Conservation (phyloP, 2,888 invertebrate species). For the Apotomis betuletana region DNA sequence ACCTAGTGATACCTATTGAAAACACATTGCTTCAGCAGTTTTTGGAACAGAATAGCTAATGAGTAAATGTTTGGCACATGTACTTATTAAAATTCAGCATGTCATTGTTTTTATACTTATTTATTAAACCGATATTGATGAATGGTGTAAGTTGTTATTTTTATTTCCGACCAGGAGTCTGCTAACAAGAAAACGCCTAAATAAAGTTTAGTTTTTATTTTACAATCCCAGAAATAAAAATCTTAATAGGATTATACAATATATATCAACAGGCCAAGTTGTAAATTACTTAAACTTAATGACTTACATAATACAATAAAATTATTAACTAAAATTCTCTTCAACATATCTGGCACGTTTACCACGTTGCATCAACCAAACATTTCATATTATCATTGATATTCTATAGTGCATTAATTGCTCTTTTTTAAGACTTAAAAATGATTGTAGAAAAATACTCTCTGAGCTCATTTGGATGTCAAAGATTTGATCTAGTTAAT, state of each 20-base stretch:
- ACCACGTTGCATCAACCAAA: conserved; percentile 80
- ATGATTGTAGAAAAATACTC: conserved; percentile 83
- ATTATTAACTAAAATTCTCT: conserved; percentile 83
- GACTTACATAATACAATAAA: conserved; percentile 83
- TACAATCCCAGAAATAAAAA: conserved; percentile 83
- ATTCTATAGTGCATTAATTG: conserved; percentile 75
- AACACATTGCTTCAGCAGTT: conserved; percentile 90
- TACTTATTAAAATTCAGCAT: conserved; percentile 1
- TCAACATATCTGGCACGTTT: conserved; percentile 82
- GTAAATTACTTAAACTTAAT: conserved; percentile 84
- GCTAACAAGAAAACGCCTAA: conserved; percentile 56
- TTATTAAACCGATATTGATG: conserved; percentile 28
- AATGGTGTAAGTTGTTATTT: background rate
- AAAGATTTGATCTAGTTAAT: conserved; percentile 71
- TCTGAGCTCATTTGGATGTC: conserved; percentile 72
- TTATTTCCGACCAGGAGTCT: background rate
- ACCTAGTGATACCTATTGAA: conserved; percentile 91
- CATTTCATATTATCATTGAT: conserved; percentile 72
- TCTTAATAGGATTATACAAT: conserved; percentile 83
- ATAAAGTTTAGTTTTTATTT: conserved; percentile 78
- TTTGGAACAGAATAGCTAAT: conserved; percentile 82
- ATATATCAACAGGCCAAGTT: conserved; percentile 84
- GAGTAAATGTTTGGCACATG: background rate
- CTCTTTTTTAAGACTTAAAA: conserved; percentile 74
- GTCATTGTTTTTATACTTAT: conserved; percentile 14